Evolutionary conservation across 2,113 vertebrate genomes (phyloP), one percentile per base, ranked within the genome.

Genomic region (Eublepharis macularius): DNA sequence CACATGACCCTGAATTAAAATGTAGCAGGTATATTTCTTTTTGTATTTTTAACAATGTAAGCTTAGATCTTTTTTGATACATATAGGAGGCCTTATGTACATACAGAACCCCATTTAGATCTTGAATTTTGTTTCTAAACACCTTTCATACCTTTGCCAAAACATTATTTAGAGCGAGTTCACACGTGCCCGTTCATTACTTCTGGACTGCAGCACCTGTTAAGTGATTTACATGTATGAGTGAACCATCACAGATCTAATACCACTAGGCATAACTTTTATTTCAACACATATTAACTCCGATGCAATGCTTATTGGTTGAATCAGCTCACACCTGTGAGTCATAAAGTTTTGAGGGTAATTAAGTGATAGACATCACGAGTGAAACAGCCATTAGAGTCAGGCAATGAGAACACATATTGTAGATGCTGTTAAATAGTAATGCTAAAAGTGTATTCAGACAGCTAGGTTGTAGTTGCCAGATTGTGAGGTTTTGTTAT

Each of bases 61-160:
- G 76, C 19, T 36, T 29, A 68, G 12, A 24, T 92, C 77, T 87
- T 69, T n/a, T 77, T 57, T 86, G 83, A 94, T 89, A 39, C 70
- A 60, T 82, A 60, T 60, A 60, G n/a, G 14, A 24, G 34, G 34
- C 24, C 13, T 41, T 57, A 34, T 54, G 36, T 73, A 43, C 43
- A 75, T 45, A 26, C 26, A 91, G 69, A 85, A 4, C 34, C 77
- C 76, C 41, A 21, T 36, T 45, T 45, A 51, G 17, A 11, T 45
- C 41, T 57, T 86, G 84, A 86, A 24, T 82, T 76, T 84, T 89
- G n/a, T 92, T 94, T 92, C 86, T 92, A 91, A 86, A 45, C 4
- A 4, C 90, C 90, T 92, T 91, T 84, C 90, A 83, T 69, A 19
- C 86, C 12, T 47, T 14, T 75, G 54, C 6, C 57, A 75, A 75